Evolutionary conservation across 53 echinoderm and acorn worm genomes (phyloP), one percentile per base, ranked within the genome.

Genomic region (Apostichopus leukothele): DNA sequence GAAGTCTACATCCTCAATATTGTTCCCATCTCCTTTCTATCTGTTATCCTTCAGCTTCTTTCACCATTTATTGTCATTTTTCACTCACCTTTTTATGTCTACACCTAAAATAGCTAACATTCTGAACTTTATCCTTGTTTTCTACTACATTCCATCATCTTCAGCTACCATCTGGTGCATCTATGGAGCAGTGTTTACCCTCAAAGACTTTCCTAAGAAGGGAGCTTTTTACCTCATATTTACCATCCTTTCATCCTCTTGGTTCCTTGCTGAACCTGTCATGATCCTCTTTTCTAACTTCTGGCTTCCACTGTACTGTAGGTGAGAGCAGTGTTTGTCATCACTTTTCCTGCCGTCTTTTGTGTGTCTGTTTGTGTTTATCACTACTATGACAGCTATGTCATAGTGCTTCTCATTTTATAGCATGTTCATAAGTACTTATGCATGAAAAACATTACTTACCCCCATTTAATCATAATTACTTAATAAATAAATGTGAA

Each of bases 191-290:
- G 79, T 90, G 83, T 91, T 95, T 75, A 91, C 95, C 89, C 74
- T 95, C 86, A 95, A 95, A 77, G 73, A 95, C 83, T 77, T 83
- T 76, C 86, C 74, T 14, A 5, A 51, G 10, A 95, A 95, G 90
- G 52, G 86, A 52, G 51, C 16, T 27, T 95, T 95, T 89, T 95
- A 95, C 86, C 12, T 90, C 39, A 88, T 88, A 26, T 95, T 95
- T 85, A 61, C 86, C 55, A 21, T 93, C 26, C 90, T 91, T 66
- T 93, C 88, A 26, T 75, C 88, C 18, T 51, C 88, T 22, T 95
- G 95, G 95, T 95, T 93, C 51, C 12, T 85, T 3, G 88, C 90
- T 54, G 91, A 90, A 21, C 95, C 95, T 61, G 50, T 91, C 76
- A 93, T 90, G 75, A 90, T 93, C 1, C 88, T 90, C 14, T 73